These are phyloP conservation scores for Virgularia gustaviana DNA, from an alignment of 92 coral and sea anemone species.

Conservation along the genomic window DNA sequence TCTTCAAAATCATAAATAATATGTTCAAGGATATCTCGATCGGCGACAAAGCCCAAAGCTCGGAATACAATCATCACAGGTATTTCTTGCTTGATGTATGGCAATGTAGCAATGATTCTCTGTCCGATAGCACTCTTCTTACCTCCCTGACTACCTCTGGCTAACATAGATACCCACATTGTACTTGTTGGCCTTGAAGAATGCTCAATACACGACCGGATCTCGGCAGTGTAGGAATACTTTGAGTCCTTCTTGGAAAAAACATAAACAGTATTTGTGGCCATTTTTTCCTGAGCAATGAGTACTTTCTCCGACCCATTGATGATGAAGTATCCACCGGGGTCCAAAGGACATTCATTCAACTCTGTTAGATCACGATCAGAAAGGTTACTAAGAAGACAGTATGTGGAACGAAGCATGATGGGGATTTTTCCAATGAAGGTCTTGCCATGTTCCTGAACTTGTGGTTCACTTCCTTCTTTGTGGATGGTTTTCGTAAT, in stretches of 20 bases:
- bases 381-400: slow-evolving; percentile 73
- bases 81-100: slow-evolving; percentile 93
- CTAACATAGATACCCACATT: slow-evolving; percentile 99
- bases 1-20: slow-evolving; percentile 99
- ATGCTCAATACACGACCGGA: slow-evolving; percentile 92
- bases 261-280: slow-evolving; percentile 95
- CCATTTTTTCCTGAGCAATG: slow-evolving; percentile 99
- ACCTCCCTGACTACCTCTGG: slow-evolving; percentile 92
- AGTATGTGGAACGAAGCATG: slow-evolving; percentile 96
- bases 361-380: slow-evolving; percentile 99
- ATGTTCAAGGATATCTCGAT: slow-evolving; percentile 92
- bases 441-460: slow-evolving; percentile 88
- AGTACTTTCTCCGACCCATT: slow-evolving; percentile 98
- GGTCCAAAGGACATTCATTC: slow-evolving; percentile 94
- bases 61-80: slow-evolving; percentile 99
- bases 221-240: slow-evolving; percentile 95
- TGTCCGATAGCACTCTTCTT: slow-evolving; percentile 97
- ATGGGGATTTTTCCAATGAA: slow-evolving; percentile 98
- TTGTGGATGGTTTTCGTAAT: slow-evolving; percentile 88
- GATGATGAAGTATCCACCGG: slow-evolving; percentile 95
- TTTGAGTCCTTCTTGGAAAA: slow-evolving; percentile 95
- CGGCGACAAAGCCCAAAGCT: slow-evolving; percentile 98
- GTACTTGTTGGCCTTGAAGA: slow-evolving; percentile 96
- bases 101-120: slow-evolving; percentile 89
- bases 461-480: slow-evolving; percentile 84